Evolutionary conservation across 2,113 vertebrate genomes (phyloP).

Genomic region (Corydoras sp.): DNA sequence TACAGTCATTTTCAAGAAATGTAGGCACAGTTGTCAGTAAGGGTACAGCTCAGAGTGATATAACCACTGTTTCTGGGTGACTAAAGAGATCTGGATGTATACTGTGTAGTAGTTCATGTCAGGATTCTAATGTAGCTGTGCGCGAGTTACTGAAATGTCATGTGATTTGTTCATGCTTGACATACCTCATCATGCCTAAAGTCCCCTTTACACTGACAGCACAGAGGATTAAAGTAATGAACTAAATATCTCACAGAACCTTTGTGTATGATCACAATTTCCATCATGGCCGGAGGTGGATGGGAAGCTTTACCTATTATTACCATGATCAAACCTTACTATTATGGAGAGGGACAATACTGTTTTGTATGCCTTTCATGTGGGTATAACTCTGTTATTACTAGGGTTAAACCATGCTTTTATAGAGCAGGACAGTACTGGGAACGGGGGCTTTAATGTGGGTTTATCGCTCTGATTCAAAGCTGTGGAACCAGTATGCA

Average conservation of each 20-base stretch:
- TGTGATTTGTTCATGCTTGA: too few relatives aligned
- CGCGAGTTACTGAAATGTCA: too few relatives aligned
- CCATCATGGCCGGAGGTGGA: not conserved
- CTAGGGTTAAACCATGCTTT: not conserved
- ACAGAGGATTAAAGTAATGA: not conserved
- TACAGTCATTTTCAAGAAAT: not conserved
- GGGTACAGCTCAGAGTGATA: too few relatives aligned
- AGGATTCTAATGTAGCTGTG: too few relatives aligned
- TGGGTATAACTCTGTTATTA: not conserved
- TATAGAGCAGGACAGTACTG: not conserved
- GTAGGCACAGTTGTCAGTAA: too few relatives aligned
- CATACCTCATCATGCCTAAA: too few relatives aligned
- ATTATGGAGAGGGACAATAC: not conserved
- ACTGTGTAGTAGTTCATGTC: too few relatives aligned
- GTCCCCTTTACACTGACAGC: not conserved
- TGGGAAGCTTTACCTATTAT: not conserved
- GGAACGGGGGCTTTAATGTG: constrained; percentile 3
- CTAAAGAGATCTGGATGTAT: too few relatives aligned
- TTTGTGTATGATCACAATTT: not conserved
- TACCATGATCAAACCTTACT: not conserved
- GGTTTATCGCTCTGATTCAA: constrained; percentile 8
- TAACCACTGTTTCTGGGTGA: too few relatives aligned
- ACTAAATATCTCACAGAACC: not conserved
- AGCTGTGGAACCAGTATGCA: constrained; percentile 63
- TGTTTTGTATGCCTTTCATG: not conserved